Conservation (phyloP, 2,888 invertebrate species). For the Ophonus ardosiacus region DNA sequence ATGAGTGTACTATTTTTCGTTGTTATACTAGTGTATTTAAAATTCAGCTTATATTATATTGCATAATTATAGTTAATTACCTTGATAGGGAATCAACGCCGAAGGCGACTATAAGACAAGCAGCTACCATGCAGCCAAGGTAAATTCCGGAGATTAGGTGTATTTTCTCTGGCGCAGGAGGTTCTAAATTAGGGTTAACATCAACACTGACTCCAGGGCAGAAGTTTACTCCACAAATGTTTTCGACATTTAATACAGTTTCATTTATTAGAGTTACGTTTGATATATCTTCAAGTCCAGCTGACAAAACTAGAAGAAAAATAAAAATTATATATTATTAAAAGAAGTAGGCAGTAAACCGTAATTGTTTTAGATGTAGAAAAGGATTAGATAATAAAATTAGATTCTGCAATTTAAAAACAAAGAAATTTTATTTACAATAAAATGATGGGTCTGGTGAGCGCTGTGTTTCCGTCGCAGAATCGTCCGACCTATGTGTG, state of each 20-base stretch:
- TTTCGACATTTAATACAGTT: conserved; percentile 75
- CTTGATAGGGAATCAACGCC: conserved; percentile 89
- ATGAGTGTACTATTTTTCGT: background rate
- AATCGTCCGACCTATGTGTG: too few species aligned
- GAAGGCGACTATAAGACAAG: conserved; percentile 85
- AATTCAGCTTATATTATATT: too few species aligned
- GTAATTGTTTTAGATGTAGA: too few species aligned
- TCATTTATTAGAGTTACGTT: conserved; percentile 58
- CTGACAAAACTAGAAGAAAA: conserved; percentile 74
- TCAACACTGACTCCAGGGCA: conserved; percentile 80
- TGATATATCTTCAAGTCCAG: conserved; percentile 51
- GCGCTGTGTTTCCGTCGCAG: too few species aligned
- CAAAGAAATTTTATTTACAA: too few species aligned
- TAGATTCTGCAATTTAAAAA: too few species aligned
- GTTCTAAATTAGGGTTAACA: conserved; percentile 83
- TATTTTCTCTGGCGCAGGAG: conserved; percentile 85
- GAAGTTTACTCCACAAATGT: conserved; percentile 86
- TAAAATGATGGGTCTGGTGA: too few species aligned
- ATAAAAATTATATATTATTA: background rate
- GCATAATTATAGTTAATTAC: conserved; percentile 78
- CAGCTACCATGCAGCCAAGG: conserved; percentile 86
- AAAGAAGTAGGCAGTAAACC: too few species aligned
- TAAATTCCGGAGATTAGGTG: conserved; percentile 89
- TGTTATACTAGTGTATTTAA: background rate
- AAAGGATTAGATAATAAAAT: too few species aligned